These are phyloP conservation scores for Odontothrips loti DNA, from an alignment of 2,888 invertebrate genomes.

Conservation along the genomic window DNA sequence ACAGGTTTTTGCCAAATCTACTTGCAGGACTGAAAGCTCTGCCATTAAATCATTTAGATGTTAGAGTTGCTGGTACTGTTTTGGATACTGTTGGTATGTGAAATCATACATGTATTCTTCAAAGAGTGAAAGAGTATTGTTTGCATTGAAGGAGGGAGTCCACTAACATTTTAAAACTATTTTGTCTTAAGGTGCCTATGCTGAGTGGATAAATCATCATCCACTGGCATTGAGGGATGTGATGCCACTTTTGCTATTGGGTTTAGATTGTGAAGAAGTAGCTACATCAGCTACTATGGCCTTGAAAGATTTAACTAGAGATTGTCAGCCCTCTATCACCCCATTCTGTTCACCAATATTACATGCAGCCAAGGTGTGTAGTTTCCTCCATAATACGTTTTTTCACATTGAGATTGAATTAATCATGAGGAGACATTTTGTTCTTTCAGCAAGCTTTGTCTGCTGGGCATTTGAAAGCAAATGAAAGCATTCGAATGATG, in stretches of 20 bases:
- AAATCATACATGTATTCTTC: background rate
- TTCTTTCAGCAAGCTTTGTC: slow-evolving; percentile 51
- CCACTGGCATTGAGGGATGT: slow-evolving; percentile 62
- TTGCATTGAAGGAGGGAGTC: background rate
- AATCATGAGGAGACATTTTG: slow-evolving; percentile 10
- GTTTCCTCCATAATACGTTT: background rate
- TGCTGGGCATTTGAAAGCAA: slow-evolving; percentile 56
- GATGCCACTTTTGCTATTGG: slow-evolving; percentile 63
- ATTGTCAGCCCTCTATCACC: slow-evolving; percentile 69
- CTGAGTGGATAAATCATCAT: slow-evolving; percentile 76
- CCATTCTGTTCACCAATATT: slow-evolving; percentile 74
- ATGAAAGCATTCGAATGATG: slow-evolving; percentile 70
- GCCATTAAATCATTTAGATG: slow-evolving; percentile 57
- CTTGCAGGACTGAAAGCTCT: slow-evolving; percentile 59
- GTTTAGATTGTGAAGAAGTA: slow-evolving; percentile 61
- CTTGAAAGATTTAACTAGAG: slow-evolving; percentile 78
- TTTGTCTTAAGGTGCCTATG: slow-evolving; percentile 62
- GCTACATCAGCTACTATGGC: slow-evolving; percentile 81
- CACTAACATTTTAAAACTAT: background rate
- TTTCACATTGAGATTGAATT: background rate
- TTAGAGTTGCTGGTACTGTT: slow-evolving; percentile 64
- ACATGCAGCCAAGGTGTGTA: slow-evolving; percentile 58
- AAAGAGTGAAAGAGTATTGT: background rate
- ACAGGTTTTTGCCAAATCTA: slow-evolving; percentile 55
- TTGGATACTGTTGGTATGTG: slow-evolving; percentile 67